Percentiles rank a stretch among this genome's conserved stretches.
Evolutionary conservation across 2,113 vertebrate genomes (phyloP).

Genomic region (Psammodynastes pulverulentus): DNA sequence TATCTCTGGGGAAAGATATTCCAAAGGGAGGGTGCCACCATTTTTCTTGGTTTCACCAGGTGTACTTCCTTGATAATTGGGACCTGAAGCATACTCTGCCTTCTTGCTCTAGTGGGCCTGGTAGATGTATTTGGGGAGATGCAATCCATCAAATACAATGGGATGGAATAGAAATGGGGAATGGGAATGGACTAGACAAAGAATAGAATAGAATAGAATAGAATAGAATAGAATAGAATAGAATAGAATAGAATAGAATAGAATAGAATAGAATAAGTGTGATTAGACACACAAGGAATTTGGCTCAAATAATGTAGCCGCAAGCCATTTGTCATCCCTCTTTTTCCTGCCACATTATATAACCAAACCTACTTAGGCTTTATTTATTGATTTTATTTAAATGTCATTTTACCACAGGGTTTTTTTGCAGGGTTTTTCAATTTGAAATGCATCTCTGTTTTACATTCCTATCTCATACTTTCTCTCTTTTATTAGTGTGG

Average conservation of each 20-base stretch:
- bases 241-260: background rate
- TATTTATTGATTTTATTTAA: background rate
- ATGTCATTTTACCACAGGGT: constrained; percentile 6
- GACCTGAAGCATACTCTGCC: background rate
- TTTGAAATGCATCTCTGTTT: constrained; percentile 42
- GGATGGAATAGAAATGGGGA: background rate
- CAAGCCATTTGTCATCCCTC: background rate
- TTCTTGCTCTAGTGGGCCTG: background rate
- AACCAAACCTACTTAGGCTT: background rate
- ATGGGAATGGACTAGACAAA: too few species aligned
- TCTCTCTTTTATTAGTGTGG: constrained; percentile 18
- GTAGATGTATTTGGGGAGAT: background rate
- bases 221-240: too few species aligned
- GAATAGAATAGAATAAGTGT: background rate
- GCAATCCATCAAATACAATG: background rate
- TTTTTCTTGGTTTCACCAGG: background rate
- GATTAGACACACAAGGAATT: background rate
- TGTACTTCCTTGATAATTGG: background rate
- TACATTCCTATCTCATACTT: too few species aligned
- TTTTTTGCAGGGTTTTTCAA: constrained; percentile 42
- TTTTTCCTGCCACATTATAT: background rate
- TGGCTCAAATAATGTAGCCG: background rate
- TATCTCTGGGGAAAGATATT: background rate
- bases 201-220: too few species aligned
- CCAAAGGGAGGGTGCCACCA: background rate